These are phyloP conservation scores for Drosophila kambysellisi DNA, from an alignment of 2,888 invertebrate genomes.

Conservation along the genomic window DNA sequence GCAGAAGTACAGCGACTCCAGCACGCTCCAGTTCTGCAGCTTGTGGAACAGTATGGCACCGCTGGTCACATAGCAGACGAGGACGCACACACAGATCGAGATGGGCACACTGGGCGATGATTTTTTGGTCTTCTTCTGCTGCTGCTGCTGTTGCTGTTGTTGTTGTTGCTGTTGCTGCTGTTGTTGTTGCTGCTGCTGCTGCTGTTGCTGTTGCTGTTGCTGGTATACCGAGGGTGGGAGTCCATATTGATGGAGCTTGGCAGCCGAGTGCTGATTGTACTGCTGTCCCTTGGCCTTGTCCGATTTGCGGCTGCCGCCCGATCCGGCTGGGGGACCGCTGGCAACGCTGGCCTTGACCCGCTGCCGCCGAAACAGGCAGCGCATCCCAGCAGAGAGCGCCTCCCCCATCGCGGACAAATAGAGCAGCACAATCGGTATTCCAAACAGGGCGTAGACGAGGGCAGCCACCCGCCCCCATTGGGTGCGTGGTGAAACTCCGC, in stretches of 20 bases:
- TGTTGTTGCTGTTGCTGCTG: slow-evolving; percentile 49
- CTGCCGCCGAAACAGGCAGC: slow-evolving; percentile 88
- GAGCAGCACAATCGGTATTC: slow-evolving; percentile 94
- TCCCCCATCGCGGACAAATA: slow-evolving; percentile 95
- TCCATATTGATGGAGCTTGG: slow-evolving; percentile 63
- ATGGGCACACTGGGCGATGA: slow-evolving; percentile 89
- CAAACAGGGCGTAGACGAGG: slow-evolving; percentile 93
- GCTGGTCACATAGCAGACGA: slow-evolving; percentile 94
- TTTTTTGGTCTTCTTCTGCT: slow-evolving; percentile 35
- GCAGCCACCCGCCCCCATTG: slow-evolving; percentile 91
- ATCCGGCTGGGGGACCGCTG: slow-evolving; percentile 49
- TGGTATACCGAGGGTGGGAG: slow-evolving; percentile 70
- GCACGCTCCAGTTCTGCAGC: slow-evolving; percentile 95
- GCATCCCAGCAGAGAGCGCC: slow-evolving; percentile 92
- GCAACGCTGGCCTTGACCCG: slow-evolving; percentile 75
- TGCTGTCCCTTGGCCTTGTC: slow-evolving; percentile 51
- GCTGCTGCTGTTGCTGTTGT: slow-evolving; percentile 51
- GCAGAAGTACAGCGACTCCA: slow-evolving; percentile 94
- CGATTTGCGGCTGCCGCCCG: slow-evolving; percentile 49
- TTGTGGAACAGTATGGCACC: slow-evolving; percentile 95
- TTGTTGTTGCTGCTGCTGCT: slow-evolving; percentile 33
- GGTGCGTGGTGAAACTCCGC: slow-evolving; percentile 92
- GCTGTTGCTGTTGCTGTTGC: slow-evolving; percentile 57
- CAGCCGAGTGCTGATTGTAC: slow-evolving; percentile 38
- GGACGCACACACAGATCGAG: slow-evolving; percentile 92